Evolutionary conservation across 2,113 vertebrate species (phyloP).

Genomic region (Chauna torquata): DNA sequence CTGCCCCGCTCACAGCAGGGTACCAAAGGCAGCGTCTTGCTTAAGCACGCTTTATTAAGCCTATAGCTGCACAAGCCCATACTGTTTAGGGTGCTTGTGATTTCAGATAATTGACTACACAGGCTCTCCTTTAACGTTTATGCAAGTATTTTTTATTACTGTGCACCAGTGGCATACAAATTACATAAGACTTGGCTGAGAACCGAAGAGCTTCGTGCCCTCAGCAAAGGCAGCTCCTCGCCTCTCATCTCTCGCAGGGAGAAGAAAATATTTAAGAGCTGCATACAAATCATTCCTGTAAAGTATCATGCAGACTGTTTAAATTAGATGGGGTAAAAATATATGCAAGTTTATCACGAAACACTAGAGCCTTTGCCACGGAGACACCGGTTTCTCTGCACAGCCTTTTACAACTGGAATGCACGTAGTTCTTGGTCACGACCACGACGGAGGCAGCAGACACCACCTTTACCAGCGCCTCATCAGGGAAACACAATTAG

Average conservation of each 20-base stretch:
- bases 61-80: neutral
- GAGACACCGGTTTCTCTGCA: neutral
- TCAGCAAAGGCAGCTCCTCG: neutral
- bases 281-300: constrained; percentile 15
- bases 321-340: constrained; percentile 40
- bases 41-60: neutral
- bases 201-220: neutral
- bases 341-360: neutral
- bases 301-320: neutral
- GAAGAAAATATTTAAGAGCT: constrained; percentile 20
- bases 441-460: neutral
- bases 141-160: neutral
- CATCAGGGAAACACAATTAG: neutral
- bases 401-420: neutral
- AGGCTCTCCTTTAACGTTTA: neutral
- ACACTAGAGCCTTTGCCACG: neutral
- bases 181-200: constrained; percentile 31
- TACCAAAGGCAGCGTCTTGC: neutral
- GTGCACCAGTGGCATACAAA: constrained; percentile 25
- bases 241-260: neutral
- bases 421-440: accelerated
- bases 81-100: neutral
- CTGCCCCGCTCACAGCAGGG: neutral
- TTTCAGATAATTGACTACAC: neutral
- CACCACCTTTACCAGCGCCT: neutral